Conservation (phyloP, 2,797 vertebrate species). For the Trematomus bernacchii region DNA sequence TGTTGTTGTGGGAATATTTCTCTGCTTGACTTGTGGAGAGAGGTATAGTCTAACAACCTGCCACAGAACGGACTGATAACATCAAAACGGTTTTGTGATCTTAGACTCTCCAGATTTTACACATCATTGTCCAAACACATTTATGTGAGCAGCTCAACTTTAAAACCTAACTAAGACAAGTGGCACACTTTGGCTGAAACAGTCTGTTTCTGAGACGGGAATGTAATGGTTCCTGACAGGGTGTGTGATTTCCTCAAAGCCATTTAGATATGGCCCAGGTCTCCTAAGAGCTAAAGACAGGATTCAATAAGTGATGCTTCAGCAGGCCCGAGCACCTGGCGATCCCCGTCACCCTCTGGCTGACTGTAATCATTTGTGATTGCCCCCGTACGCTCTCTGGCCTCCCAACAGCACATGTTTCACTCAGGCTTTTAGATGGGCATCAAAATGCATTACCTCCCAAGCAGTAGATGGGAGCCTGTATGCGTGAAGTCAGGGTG, state of each 20-base stretch:
- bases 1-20: constrained; percentile 10
- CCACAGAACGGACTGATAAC: neutral
- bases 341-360: constrained; percentile 72
- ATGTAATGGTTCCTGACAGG: constrained; percentile 72
- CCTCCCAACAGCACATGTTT: constrained; percentile 74
- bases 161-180: constrained; percentile 12
- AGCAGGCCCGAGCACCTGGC: constrained; percentile 71
- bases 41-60: neutral
- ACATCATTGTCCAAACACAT: constrained; percentile 15
- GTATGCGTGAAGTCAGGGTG: constrained; percentile 52
- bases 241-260: constrained; percentile 76
- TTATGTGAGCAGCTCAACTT: constrained; percentile 15
- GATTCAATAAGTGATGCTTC: constrained; percentile 78
- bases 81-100: neutral
- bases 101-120: constrained; percentile 16
- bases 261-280: constrained; percentile 67
- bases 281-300: constrained; percentile 75
- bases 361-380: constrained; percentile 83
- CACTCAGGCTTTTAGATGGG: constrained; percentile 74
- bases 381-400: constrained; percentile 65
- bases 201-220: constrained; percentile 44
- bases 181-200: constrained; percentile 51
- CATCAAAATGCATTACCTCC: constrained; percentile 81
- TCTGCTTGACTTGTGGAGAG: neutral
- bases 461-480: constrained; percentile 50